phyloP scores from a whole-genome alignment of 2,888 invertebrate species.

The Synergus umbraculus region DNA sequence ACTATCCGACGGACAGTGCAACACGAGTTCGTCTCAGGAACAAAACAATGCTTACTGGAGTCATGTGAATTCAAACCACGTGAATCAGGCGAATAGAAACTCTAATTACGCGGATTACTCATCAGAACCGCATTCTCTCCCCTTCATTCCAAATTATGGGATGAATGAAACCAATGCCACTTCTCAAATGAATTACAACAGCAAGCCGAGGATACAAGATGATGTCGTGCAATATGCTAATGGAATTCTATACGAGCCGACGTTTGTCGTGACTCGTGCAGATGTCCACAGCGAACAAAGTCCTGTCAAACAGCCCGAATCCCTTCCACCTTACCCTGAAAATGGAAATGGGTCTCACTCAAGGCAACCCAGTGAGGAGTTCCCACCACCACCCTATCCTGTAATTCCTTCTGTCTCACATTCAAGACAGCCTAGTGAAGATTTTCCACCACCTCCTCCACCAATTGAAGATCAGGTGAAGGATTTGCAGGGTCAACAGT shows the following conservation, averaged over 20 bases:
- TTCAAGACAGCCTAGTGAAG: slow-evolving; percentile 92
- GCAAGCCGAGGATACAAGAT: slow-evolving; percentile 73
- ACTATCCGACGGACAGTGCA: slow-evolving; percentile 58
- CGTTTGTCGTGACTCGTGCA: slow-evolving; percentile 87
- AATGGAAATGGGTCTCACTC: slow-evolving; percentile 77
- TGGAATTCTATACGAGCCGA: slow-evolving; percentile 74
- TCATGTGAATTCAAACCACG: slow-evolving; percentile 65
- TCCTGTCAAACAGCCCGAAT: slow-evolving; percentile 79
- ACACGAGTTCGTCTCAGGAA: slow-evolving; percentile 74
- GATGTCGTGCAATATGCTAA: slow-evolving; percentile 79
- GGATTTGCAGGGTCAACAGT: slow-evolving; percentile 55
- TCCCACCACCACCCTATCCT: slow-evolving; percentile 87
- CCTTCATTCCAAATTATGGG: slow-evolving; percentile 81
- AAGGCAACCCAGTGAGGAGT: slow-evolving; percentile 79
- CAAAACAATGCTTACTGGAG: slow-evolving; percentile 71
- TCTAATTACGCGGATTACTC: slow-evolving; percentile 70
- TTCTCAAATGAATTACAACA: slow-evolving; percentile 62
- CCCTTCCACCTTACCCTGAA: slow-evolving; percentile 78
- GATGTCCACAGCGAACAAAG: slow-evolving; percentile 92
- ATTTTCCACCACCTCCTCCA: slow-evolving; percentile 93
- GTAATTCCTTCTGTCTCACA: slow-evolving; percentile 87
- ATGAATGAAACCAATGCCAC: slow-evolving; percentile 63
- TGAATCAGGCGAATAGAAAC: slow-evolving; percentile 55
- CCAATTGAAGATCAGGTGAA: slow-evolving; percentile 80
- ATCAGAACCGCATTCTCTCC: slow-evolving; percentile 82